Evolutionary conservation across 2,113 vertebrate genomes (phyloP), one percentile per base, ranked within the genome.

Genomic region (mouse (Mus musculus)): DNA sequence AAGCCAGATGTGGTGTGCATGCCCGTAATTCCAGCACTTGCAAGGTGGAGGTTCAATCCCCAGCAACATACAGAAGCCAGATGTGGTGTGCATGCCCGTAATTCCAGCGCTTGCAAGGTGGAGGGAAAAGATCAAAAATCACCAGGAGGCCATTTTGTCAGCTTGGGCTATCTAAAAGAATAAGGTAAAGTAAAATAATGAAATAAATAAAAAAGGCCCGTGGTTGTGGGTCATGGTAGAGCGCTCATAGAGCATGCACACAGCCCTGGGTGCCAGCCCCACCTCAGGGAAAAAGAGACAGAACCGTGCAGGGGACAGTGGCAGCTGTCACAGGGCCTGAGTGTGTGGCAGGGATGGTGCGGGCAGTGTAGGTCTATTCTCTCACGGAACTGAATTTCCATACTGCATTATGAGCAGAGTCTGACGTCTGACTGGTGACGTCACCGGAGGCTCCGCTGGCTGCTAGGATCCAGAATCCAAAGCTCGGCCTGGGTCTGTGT

Each of bases 241-340:
- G 61, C 1, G 16, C 17, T 69, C 19, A 49, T 2, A 49, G 30
- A n/a, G 1, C 30, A 33, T 52, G 46, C 17, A 49, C 13, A 10
- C 24, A 3, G 3, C 88, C 72, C 56, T 36, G 39, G 10, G 28
- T 63, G 17, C 56, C n/a, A 33, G 39, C 56, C 39, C 85, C 13
- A 84, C 24, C 84, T 30, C 56, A 17, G 12, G 71, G 30, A 28
- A 4, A 4, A 59, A 82, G 19, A 13, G 8, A 72, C 71, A 82
- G 46, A 39, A 71, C 20, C 17, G 2, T 0, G 22, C 42, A 54
- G 33, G 22, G 4, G 9, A 13, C 4, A 28, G 13, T 0, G 36
- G 84, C 2, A 4, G 71, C 75, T 13, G 2, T 2, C 2, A 7
- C 10, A 49, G 24, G 33, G 75, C 33, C 89, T 52, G 11, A 9